A percentile compares a stretch with the other conserved stretches of the same genome.
phyloP scores from a whole-genome alignment of 92 coral and sea anemone species.

The Siderastrea radians region DNA sequence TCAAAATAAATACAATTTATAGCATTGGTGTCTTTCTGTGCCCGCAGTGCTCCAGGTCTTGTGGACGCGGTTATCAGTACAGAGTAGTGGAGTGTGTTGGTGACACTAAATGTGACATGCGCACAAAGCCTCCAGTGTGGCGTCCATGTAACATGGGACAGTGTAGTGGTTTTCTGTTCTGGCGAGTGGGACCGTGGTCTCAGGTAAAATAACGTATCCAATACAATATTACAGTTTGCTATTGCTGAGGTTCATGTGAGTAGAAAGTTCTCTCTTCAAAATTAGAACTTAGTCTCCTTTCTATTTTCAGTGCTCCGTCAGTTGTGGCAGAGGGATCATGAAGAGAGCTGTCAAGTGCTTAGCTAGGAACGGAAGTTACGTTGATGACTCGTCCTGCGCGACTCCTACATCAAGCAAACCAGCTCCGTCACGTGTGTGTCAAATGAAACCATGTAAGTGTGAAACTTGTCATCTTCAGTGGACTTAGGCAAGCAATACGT shows the following conservation, averaged over 20 bases:
- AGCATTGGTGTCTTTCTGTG: background rate
- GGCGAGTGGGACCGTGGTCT: conserved; percentile 96
- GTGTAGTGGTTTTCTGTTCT: conserved; percentile 76
- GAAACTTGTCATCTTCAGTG: background rate
- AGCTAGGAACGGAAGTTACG: conserved; percentile 52
- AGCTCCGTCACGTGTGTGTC: conserved; percentile 79
- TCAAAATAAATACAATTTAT: background rate
- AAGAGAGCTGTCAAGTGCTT: conserved; percentile 89
- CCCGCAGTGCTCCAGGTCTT: conserved; percentile 88
- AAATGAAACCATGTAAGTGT: conserved; percentile 83
- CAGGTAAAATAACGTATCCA: conserved; percentile 48
- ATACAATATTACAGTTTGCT: background rate
- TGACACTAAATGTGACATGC: conserved; percentile 73
- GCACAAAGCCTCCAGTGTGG: conserved; percentile 84
- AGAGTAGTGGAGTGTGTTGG: conserved; percentile 89
- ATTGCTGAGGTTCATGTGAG: too few relatives aligned
- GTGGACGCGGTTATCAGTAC: conserved; percentile 88
- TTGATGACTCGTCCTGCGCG: conserved; percentile 71
- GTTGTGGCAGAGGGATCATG: conserved; percentile 87
- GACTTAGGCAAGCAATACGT: background rate
- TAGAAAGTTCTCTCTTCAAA: too few relatives aligned
- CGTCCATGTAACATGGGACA: conserved; percentile 89
- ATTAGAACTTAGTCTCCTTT: conserved; percentile 1
- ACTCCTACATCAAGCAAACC: conserved; percentile 85
- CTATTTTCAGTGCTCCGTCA: conserved; percentile 77